A percentile compares a stretch with the other conserved stretches of the same genome.
These are phyloP conservation scores for Spongilla lacustris DNA, from an alignment of 37 sponge, comb jelly and placozoan species.

Conservation along the genomic window DNA sequence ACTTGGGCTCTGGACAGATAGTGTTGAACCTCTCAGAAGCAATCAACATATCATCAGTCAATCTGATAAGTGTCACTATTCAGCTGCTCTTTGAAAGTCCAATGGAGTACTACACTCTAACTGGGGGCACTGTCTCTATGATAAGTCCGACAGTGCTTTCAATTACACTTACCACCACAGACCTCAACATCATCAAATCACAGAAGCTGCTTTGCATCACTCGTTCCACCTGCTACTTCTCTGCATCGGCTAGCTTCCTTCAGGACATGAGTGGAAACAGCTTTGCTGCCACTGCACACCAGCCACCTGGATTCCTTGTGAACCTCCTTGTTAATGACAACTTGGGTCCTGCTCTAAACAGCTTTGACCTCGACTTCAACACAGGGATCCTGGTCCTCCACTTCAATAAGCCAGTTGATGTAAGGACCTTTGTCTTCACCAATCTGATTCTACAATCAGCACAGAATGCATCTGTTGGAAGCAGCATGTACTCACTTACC, in stretches of 20 bases:
- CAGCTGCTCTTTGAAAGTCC: conserved; percentile 87
- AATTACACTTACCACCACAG: conserved; percentile 55
- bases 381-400: conserved; percentile 55
- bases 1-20: conserved; percentile 57
- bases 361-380: conserved; percentile 80
- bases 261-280: conserved; percentile 76
- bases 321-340: conserved; percentile 66
- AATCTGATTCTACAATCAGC: conserved; percentile 55
- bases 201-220: conserved; percentile 68
- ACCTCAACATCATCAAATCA: conserved; percentile 71
- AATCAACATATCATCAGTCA: conserved; percentile 58
- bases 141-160: conserved; percentile 34
- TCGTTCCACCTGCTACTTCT: conserved; percentile 79
- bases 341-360: conserved; percentile 60
- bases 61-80: conserved; percentile 43
- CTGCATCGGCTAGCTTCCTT: conserved; percentile 51
- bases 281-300: conserved; percentile 28
- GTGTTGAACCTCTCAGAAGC: conserved; percentile 77
- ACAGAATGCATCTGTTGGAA: conserved; percentile 26
- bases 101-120: conserved; percentile 59
- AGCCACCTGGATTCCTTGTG: conserved; percentile 78
- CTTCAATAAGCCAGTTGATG: conserved; percentile 76
- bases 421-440: conserved; percentile 34
- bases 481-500: conserved; percentile 50
- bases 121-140: conserved; percentile 46